Base-by-base conservation (phyloP, 2,797 vertebrate species). In the Rhinatrema bivittatum region DNA sequence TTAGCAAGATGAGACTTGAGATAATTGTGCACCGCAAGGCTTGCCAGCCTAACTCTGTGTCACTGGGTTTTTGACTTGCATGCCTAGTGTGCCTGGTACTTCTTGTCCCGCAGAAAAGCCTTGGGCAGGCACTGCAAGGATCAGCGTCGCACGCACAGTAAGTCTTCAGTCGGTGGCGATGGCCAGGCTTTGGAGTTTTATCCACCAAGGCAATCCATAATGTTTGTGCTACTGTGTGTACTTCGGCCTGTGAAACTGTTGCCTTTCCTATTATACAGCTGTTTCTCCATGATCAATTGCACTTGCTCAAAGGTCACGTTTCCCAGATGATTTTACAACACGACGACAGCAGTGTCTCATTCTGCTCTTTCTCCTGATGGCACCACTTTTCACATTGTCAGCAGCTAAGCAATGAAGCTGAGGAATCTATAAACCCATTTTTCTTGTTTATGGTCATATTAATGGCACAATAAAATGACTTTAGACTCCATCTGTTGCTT, bases 291-390 rank as follows among this genome's bases (percentile, higher is more conserved):
- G 42, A 65, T 65, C 56, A 62, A 44, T 62, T 58, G 62, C 56
- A 27, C 46, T 62, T 61, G 71, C 57, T 63, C 76, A 75, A 76
- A 78, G 76, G 65, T 76, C 62, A 56, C 41, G 46, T 45, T 39
- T 50, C 60, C 63, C n/a, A 51, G 44, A 58, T 57, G 59, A 53
- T 56, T 79, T 81, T 76, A 78, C 54, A 65, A 62, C 62, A 18
- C 4, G 26, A 41, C 60, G 56, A 23, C 67, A 26, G 33, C 20
- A 51, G 61, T 36, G 21, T 17, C 55, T 50, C 41, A 49, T 59
- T 62, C 50, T 74, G 64, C 56, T 64, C 70, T 68, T 72, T 68
- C 68, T 48, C 65, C 65, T 37, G 50, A 56, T 50, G 46, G 44
- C 53, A 51, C 43, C 33, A 48, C 44, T 61, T 65, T 76, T 53